These are phyloP conservation scores for Cactoblastis cactorum DNA, from an alignment of 2,888 invertebrate species.

Conservation along the genomic window DNA sequence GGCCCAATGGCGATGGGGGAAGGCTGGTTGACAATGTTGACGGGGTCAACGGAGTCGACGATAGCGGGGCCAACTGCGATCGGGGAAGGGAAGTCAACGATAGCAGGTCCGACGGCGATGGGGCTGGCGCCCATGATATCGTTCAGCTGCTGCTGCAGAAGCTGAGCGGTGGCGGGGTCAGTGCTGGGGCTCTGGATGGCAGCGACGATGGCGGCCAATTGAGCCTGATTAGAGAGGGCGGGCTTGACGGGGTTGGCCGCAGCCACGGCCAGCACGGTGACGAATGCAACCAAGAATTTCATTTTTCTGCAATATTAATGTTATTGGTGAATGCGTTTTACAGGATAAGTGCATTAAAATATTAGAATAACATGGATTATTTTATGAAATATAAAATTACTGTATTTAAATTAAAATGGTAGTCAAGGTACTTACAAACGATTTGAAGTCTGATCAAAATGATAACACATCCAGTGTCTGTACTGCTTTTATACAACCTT, in stretches of 20 bases:
- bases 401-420: background rate
- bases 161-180: slow-evolving; percentile 45
- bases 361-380: background rate
- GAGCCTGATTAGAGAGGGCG: slow-evolving; percentile 18
- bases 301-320: slow-evolving; percentile 36
- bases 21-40: no score
- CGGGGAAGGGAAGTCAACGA: slow-evolving; percentile 21
- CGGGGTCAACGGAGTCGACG: slow-evolving; percentile 22
- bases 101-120: slow-evolving; percentile 28
- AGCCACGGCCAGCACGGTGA: slow-evolving; percentile 43
- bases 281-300: slow-evolving; percentile 53
- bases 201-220: slow-evolving; percentile 40
- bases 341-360: no score
- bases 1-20: slow-evolving; percentile 19
- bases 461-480: background rate
- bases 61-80: slow-evolving; percentile 13
- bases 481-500: background rate
- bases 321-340: no score
- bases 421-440: background rate
- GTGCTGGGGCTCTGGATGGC: slow-evolving; percentile 52
- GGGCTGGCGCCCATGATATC: slow-evolving; percentile 32
- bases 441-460: slow-evolving; percentile 6
- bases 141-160: slow-evolving; percentile 37
- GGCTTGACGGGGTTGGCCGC: slow-evolving; percentile 32
- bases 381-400: background rate